Conservation (phyloP, 2,113 vertebrate genomes). For the Catharus minimus region DNA sequence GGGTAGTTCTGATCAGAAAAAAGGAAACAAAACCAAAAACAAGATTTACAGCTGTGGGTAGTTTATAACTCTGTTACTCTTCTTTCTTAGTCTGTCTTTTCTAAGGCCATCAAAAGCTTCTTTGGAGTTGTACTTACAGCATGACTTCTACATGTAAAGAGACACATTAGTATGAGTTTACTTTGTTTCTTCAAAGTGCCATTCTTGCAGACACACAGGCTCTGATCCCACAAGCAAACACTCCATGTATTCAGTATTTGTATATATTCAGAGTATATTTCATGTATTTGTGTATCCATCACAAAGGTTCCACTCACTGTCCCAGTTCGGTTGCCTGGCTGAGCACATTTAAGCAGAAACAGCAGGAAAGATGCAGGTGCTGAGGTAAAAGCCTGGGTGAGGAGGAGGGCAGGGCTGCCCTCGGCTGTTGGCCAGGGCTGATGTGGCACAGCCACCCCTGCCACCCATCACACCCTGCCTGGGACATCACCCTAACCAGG, state of each 20-base stretch:
- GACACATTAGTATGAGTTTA: not conserved
- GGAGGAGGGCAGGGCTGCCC: rapidly evolving
- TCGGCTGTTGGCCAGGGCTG: too few relatives aligned
- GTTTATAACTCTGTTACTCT: not conserved
- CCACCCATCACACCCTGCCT: not conserved
- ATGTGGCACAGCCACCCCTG: too few relatives aligned
- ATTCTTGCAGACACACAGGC: not conserved
- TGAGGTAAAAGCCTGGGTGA: not conserved
- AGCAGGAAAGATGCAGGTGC: rapidly evolving
- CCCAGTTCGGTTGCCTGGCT: not conserved
- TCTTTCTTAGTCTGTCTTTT: not conserved
- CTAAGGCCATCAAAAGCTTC: not conserved
- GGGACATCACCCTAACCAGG: rapidly evolving
- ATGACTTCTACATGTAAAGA: not conserved
- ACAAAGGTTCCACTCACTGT: not conserved
- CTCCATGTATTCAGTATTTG: not conserved
- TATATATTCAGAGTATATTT: too few relatives aligned
- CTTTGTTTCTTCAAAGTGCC: not conserved
- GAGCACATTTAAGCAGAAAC: not conserved
- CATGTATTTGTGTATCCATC: not conserved
- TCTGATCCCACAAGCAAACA: not conserved
- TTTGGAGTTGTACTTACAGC: not conserved
- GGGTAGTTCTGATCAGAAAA: not conserved
- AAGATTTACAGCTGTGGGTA: not conserved
- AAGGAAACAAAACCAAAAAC: not conserved